Evolutionary conservation across 2,797 vertebrate genomes (phyloP), one percentile per base, ranked within the genome.

Genomic region (Enteromius unitaeniatus): DNA sequence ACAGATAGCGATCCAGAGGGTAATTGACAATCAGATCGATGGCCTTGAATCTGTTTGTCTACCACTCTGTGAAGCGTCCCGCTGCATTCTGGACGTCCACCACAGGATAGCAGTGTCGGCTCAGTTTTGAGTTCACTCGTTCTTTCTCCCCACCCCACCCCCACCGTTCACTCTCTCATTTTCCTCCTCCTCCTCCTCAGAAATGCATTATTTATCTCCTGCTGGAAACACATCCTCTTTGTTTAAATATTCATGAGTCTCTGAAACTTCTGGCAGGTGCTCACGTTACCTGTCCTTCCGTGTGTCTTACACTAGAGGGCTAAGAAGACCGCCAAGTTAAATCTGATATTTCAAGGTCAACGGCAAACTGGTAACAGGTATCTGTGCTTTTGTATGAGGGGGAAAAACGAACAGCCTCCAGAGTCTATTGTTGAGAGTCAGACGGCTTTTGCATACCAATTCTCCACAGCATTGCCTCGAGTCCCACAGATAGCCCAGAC

Each of bases 41-140:
- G 72, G 47, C 58, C 26, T 74, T 53, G 55, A 23, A 81, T 62
- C 65, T 69, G 58, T 21, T 80, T 13, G 34, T 47, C 58, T 81
- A 45, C 23, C 21, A 49, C 3, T 17, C 15, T 62, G 8, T 23
- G 28, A 34, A 47, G 42, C 40, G 6, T 28, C 47, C 28, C 26
- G 37, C 55, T 89, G 87, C 75, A 83, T 84, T 89, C 86, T 88
- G 7, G 19, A 67, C 23, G 28, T 72, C 58, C 34, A 79, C 90
- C 90, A 90, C 90, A 86, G 84, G 90, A 88, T 69, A 74, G 88
- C 90, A 89, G 87, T 88, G 79, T 83, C 88, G 76, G 85, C 87
- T 88, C 88, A 89, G 28, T 86, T 89, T 89, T 90, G 75, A 49
- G 23, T 40, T 23, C 64, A 45, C 37, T 45, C 53, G n/a, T 1